Conservation (phyloP, 2,888 invertebrate species). For the Lobophora halterata region DNA sequence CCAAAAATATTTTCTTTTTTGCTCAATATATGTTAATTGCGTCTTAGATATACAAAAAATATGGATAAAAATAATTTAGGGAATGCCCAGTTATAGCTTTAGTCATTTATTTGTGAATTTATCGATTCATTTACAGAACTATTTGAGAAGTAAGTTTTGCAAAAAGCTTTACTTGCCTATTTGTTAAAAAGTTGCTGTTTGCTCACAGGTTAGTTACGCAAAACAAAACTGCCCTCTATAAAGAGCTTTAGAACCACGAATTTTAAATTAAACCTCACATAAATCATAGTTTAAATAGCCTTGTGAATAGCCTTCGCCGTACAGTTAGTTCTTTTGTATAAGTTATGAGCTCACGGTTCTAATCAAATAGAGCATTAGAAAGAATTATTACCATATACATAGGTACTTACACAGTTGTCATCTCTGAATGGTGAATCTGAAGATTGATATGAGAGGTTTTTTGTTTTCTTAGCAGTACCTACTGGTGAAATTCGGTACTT, state of each 20-base stretch:
- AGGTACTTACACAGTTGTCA: constrained; percentile 56
- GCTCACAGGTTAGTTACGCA: too few relatives aligned
- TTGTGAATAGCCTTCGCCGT: constrained; percentile 68
- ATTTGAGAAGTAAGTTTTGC: too few relatives aligned
- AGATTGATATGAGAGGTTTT: constrained; percentile 38
- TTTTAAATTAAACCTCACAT: constrained; percentile 68
- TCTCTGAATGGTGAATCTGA: constrained; percentile 63
- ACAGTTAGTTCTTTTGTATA: constrained; percentile 65
- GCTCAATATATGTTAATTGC: too few relatives aligned
- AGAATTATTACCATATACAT: constrained; percentile 65
- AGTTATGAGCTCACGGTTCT: constrained; percentile 57
- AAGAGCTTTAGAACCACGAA: constrained; percentile 48
- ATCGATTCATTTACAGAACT: too few relatives aligned
- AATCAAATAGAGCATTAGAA: constrained; percentile 77
- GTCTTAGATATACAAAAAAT: too few relatives aligned
- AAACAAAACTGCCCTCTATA: constrained; percentile 3
- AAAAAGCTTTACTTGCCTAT: too few relatives aligned
- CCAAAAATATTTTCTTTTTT: too few relatives aligned
- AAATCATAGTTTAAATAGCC: constrained; percentile 72
- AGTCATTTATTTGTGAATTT: too few relatives aligned
- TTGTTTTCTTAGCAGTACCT: constrained; percentile 25
- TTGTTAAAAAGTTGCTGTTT: too few relatives aligned
- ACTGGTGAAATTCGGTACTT: constrained; percentile 26
- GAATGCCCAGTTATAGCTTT: too few relatives aligned
- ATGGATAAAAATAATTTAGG: too few relatives aligned